These are phyloP conservation scores for Anguilla pacifica DNA, from an alignment of 2,797 vertebrate genomes.

Conservation along the genomic window DNA sequence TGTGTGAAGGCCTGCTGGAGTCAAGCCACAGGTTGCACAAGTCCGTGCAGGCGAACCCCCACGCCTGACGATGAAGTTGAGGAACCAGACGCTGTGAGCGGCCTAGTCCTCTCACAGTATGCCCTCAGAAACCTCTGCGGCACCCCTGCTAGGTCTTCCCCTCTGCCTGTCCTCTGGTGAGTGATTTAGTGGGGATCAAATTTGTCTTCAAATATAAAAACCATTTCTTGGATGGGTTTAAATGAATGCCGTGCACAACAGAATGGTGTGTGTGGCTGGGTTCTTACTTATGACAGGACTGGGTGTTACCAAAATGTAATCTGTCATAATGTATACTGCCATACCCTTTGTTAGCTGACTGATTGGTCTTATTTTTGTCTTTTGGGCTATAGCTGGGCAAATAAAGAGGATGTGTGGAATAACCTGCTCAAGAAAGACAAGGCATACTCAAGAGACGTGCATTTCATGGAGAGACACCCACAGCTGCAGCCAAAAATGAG, in stretches of 20 bases:
- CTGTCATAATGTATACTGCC: not conserved
- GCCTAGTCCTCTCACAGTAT: conserved; percentile 63
- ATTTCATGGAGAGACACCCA: conserved; percentile 87
- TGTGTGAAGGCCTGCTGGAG: conserved; percentile 62
- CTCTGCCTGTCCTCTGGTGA: conserved; percentile 84
- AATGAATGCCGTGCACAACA: not conserved
- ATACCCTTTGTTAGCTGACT: not conserved
- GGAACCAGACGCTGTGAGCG: conserved; percentile 57
- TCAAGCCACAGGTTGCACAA: conserved; percentile 56
- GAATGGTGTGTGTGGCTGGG: not conserved
- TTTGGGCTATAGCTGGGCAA: conserved; percentile 83
- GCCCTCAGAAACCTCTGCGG: conserved; percentile 64
- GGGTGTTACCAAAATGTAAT: not conserved
- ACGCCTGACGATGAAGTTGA: conserved; percentile 81
- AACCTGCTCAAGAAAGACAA: conserved; percentile 91
- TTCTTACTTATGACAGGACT: not conserved
- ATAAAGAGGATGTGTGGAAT: conserved; percentile 91
- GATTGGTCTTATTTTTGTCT: not conserved
- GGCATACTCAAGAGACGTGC: conserved; percentile 78
- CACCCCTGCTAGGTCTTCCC: conserved; percentile 78
- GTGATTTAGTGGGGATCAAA: conserved; percentile 35
- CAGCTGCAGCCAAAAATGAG: conserved; percentile 94
- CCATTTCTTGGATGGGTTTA: not conserved
- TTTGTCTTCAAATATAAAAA: not conserved
- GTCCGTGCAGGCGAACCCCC: conserved; percentile 80